Evolutionary conservation across 2,888 invertebrate genomes (phyloP), one percentile per base, ranked within the genome.

Genomic region (Harpagoxenus sublaevis): DNA sequence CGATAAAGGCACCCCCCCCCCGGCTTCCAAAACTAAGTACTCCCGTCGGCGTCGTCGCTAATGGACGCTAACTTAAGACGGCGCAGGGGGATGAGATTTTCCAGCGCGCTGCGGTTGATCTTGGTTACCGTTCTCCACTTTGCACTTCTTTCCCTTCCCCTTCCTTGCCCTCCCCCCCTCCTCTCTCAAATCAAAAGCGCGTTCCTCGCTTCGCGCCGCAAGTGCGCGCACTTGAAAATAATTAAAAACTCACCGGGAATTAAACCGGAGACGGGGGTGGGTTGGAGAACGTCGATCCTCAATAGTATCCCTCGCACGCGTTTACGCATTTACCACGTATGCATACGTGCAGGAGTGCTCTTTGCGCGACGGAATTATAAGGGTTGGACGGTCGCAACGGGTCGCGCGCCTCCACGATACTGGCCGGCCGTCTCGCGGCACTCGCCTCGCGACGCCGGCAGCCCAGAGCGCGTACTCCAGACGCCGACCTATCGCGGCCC

Each of bases 401-500:
- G 88, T 88, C 91, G 93, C 93, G 93, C 91, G 93, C 89, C 88
- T 90, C 89, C 86, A 92, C 91, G 90, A 89, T 91, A 93, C 93
- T 93, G 93, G 84, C 88, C 79, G 77, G 86, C 81, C 77, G 86
- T 86, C 86, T 89, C 85, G 83, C 87, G 84, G 86, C 74, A 89
- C 84, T 87, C 88, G 92, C 91, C 87, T 90, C 89, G 89, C 89
- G 89, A 91, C 89, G 93, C 91, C 90, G 86, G 86, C 86, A 48
- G 85, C 87, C 89, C 84, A 91, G 90, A 86, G 93, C 93, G 93
- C 93, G 90, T 90, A 92, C 93, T 93, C 93, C 88, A 92, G 90
- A 92, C 90, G 89, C 89, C 91, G 87, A 90, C 91, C 90, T 92
- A 91, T 89, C 90, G 89, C 90, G 81, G 79, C 83, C 87, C 87